Evolutionary conservation across 2,797 vertebrate species (phyloP).

Genomic region (Arctocebus calabarensis): DNA sequence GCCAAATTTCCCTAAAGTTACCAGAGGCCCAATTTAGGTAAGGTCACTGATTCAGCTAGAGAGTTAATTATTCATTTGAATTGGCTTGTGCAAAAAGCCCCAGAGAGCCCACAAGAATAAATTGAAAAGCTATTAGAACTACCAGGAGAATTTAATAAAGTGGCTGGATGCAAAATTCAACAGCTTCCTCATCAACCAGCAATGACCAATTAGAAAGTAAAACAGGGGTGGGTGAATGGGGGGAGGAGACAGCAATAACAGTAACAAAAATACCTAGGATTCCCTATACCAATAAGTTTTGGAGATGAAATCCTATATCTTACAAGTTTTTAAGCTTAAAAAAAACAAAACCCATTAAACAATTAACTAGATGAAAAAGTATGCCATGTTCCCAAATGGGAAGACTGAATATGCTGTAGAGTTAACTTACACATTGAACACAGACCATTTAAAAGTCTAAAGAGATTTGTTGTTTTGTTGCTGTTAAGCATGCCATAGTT

Average conservation of each 20-base stretch:
- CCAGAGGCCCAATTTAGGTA: slow-evolving; percentile 71
- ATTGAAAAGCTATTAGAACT: slow-evolving; percentile 83
- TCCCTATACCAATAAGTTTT: background rate
- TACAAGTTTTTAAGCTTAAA: background rate
- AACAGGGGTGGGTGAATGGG: background rate
- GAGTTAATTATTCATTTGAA: slow-evolving; percentile 84
- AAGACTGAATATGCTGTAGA: background rate
- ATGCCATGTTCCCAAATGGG: background rate
- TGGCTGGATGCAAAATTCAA: slow-evolving; percentile 77
- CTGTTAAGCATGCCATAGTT: background rate
- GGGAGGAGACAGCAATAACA: background rate
- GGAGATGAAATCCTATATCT: background rate
- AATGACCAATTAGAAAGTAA: slow-evolving; percentile 75
- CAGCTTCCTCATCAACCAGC: slow-evolving; percentile 74
- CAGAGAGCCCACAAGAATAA: slow-evolving; percentile 80
- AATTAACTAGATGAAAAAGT: slow-evolving; percentile 7
- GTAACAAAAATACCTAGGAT: background rate
- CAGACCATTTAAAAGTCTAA: background rate
- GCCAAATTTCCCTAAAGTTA: slow-evolving; percentile 65
- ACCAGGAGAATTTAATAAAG: slow-evolving; percentile 83
- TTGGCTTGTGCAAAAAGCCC: slow-evolving; percentile 78
- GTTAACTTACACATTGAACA: background rate
- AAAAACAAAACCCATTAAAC: background rate
- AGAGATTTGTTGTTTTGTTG: background rate
- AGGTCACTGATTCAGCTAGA: slow-evolving; percentile 78